phyloP scores from a whole-genome alignment of 2,797 vertebrate species.

The Momotus momota region DNA sequence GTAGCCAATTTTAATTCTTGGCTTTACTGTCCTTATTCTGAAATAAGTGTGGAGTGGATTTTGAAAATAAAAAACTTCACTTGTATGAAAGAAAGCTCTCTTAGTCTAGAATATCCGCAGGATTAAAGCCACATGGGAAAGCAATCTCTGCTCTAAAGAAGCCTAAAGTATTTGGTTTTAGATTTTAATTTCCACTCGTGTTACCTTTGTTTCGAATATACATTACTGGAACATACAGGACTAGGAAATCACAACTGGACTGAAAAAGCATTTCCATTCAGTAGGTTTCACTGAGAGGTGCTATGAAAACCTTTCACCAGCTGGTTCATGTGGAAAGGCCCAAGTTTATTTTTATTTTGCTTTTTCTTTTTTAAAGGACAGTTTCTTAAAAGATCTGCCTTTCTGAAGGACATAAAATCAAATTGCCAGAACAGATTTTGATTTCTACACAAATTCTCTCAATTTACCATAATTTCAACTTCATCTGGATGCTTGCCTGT shows the following conservation, averaged over 20 bases:
- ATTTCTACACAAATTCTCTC: not conserved
- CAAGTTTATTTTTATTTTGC: rapidly evolving
- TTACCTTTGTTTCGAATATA: not conserved
- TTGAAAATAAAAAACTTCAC: not conserved
- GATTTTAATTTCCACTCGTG: not conserved
- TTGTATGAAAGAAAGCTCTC: not conserved
- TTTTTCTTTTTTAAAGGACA: not conserved
- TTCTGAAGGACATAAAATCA: not conserved
- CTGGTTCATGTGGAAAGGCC: not conserved
- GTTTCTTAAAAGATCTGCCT: not conserved
- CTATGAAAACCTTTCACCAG: not conserved
- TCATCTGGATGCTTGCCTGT: not conserved
- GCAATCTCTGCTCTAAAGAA: not conserved
- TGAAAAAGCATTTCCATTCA: not conserved
- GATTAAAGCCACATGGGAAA: not conserved
- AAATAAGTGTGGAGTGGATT: not conserved
- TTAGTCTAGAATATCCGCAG: not conserved
- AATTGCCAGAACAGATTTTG: not conserved
- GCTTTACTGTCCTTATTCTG: not conserved
- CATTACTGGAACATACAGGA: not conserved
- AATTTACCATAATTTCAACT: not conserved
- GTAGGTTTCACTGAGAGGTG: not conserved
- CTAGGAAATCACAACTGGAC: not conserved
- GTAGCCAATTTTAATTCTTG: not conserved
- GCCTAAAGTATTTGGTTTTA: not conserved